Base-by-base conservation (phyloP, 2,888 invertebrate genomes). In the Cylloceria caligata region DNA sequence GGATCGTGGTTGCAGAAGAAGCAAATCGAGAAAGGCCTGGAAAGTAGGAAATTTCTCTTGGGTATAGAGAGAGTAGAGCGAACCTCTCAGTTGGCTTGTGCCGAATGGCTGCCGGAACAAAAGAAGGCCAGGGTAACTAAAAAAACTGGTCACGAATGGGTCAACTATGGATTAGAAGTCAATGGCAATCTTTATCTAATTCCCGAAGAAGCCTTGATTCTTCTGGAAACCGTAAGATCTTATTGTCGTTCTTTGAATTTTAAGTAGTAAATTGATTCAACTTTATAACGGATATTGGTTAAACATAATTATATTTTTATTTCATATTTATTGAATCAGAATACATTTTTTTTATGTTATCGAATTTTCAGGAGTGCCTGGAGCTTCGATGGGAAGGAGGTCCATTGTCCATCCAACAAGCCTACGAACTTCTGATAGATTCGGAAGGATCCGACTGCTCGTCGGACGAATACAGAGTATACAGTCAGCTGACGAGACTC, bases 181-280 rank as follows among this genome's bases (percentile, higher is more conserved):
- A 93, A 94, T 45, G 92, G 93, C 34, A 90, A 90, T 69, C 88
- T 94, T 3, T 94, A 93, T 89, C 91, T 96, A 1, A 92, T 93
- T 64, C 95, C 96, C 1, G 96, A 96, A 91, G 96, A 96, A 93
- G 94, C 95, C 45, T 91, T 96, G 52, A 94, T 94, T 89, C 92
- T 96, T 62, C 92, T 96, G 88, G 96, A 96, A 94, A 93, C 94
- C 88, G 96, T 96, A 93, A 93, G 93, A 16, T 24, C 9, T 11
- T 21, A 24, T 42, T 42, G n/a, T 13, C 13, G 39, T 39, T 2
- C 39, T 39, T 11, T n/a, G n/a, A n/a, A n/a, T n/a, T n/a, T 3
- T 5, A 39, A 2, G 39, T 7, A 11, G 39, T 39, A 39, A 39
- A 5, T 39, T 39, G 30, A 30, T 30, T 4, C 3, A 30, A 30